A percentile compares a stretch with the other conserved stretches of the same genome.
These are phyloP conservation scores for Oryzaephilus surinamensis DNA, from an alignment of 1,140 invertebrate genomes.

Conservation along the genomic window DNA sequence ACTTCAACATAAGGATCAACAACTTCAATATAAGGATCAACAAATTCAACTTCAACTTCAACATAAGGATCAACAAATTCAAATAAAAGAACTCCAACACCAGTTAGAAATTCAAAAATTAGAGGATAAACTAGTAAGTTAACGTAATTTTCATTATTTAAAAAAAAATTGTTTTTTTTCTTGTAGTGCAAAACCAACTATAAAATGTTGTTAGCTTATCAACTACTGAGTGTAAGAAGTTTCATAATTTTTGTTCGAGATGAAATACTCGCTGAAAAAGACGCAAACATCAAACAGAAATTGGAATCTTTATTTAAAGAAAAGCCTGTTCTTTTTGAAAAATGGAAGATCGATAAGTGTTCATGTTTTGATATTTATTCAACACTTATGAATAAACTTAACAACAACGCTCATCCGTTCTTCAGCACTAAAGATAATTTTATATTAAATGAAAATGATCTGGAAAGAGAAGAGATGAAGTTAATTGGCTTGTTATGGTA, in stretches of 20 bases:
- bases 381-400: constrained; percentile 1
- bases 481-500: constrained; percentile 4
- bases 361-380: constrained; percentile 2
- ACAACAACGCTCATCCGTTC: constrained; percentile 2
- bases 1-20: too few species aligned
- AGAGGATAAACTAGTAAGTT: constrained; percentile 4
- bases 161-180: constrained; percentile 8
- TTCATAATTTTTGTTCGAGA: constrained; percentile 1
- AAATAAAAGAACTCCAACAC: constrained; percentile 2
- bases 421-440: not conserved
- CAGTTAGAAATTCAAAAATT: too few species aligned
- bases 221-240: constrained; percentile 4
- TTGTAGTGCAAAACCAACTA: constrained; percentile 3
- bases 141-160: constrained; percentile 6
- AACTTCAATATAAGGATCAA: too few species aligned
- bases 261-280: not conserved
- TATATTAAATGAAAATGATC: not conserved
- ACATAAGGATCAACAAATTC: too few species aligned
- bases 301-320: not conserved
- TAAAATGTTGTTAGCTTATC: constrained; percentile 2
- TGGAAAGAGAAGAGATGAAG: constrained; percentile 1
- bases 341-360: constrained; percentile 1
- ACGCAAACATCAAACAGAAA: not conserved
- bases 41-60: too few species aligned
- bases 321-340: constrained; percentile 1